A percentile compares a stretch with the other conserved stretches of the same genome.
phyloP scores from a whole-genome alignment of 2,113 vertebrate species.

The Apeltes quadracus region DNA sequence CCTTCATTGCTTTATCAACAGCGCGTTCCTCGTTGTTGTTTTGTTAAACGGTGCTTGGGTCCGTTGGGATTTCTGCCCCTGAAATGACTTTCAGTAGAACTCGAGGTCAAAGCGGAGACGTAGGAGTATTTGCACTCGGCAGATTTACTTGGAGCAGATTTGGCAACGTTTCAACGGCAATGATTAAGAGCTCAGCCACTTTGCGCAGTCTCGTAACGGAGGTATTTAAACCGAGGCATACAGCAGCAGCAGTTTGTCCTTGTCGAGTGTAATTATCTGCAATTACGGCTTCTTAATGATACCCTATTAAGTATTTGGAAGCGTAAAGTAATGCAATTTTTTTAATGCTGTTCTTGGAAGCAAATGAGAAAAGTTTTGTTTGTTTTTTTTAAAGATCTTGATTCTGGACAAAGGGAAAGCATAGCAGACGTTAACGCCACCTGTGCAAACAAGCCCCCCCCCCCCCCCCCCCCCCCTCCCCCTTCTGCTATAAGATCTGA shows the following conservation, averaged over 20 bases:
- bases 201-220: slow-evolving; percentile 22
- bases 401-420: slow-evolving; percentile 74
- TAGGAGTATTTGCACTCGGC: slow-evolving; percentile 26
- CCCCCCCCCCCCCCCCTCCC: no score
- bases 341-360: slow-evolving; percentile 71
- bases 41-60: slow-evolving; percentile 55
- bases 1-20: slow-evolving; percentile 32
- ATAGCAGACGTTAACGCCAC: slow-evolving; percentile 71
- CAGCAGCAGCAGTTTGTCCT: slow-evolving; percentile 58
- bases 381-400: no score
- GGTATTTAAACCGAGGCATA: slow-evolving; percentile 44
- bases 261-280: slow-evolving; percentile 70
- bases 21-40: slow-evolving; percentile 59
- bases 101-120: slow-evolving; percentile 51
- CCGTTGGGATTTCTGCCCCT: slow-evolving; percentile 37
- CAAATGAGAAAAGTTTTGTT: no score
- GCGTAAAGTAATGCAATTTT: slow-evolving; percentile 68
- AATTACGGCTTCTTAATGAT: slow-evolving; percentile 75
- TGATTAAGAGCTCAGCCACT: slow-evolving; percentile 32
- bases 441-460: slow-evolving; percentile 77
- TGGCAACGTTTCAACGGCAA: slow-evolving; percentile 43
- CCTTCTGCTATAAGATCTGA: slow-evolving; percentile 63
- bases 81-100: slow-evolving; percentile 45
- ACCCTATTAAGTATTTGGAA: slow-evolving; percentile 63
- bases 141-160: slow-evolving; percentile 35